phyloP scores from a whole-genome alignment of 2,113 vertebrate genomes.

The Actenoides hombroni region DNA sequence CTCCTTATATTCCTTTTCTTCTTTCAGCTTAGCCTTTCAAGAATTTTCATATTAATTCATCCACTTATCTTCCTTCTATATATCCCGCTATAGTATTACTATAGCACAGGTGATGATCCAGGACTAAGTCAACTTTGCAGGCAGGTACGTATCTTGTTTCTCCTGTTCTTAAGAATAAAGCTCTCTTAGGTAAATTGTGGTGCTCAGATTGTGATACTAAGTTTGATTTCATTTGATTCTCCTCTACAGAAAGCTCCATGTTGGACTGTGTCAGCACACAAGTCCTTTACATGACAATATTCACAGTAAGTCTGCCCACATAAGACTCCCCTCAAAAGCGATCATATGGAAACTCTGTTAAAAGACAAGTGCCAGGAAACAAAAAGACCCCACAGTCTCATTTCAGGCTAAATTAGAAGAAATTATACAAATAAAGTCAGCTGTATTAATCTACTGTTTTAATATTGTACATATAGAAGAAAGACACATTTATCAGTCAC shows the following conservation, averaged over 20 bases:
- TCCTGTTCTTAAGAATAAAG: not conserved
- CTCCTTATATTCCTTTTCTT: not conserved
- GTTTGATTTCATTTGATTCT: not conserved
- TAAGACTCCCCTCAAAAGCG: not conserved
- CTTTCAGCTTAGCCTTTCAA: not conserved
- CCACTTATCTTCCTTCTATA: not conserved
- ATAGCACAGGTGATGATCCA: not conserved
- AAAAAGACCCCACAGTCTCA: not conserved
- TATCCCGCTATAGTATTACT: not conserved
- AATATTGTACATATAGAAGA: not conserved
- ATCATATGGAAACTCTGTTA: not conserved
- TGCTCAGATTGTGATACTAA: not conserved
- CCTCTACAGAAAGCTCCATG: not conserved
- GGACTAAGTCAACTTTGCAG: not conserved
- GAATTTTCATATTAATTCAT: not conserved
- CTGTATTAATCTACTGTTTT: not conserved
- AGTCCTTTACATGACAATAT: not conserved
- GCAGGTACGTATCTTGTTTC: not conserved
- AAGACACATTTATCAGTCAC: not conserved
- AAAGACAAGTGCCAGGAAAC: not conserved
- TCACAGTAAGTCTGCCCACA: not conserved
- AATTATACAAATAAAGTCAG: not conserved
- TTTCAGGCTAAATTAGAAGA: not conserved
- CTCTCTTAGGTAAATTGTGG: not conserved
- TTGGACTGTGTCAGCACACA: not conserved